These are phyloP conservation scores for Cantharis rustica DNA, from an alignment of 2,888 invertebrate species.

Conservation along the genomic window DNA sequence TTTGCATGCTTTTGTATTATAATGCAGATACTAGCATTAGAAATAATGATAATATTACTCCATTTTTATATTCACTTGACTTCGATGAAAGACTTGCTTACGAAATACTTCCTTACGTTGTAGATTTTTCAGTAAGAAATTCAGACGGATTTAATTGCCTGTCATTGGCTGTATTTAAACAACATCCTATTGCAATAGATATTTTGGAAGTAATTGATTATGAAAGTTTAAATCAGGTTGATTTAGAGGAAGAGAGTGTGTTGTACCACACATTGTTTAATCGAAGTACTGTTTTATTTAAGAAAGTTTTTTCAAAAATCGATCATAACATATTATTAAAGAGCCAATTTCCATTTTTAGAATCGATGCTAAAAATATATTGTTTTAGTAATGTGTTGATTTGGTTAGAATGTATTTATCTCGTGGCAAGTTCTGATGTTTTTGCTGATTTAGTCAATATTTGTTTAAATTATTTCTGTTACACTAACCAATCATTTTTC, in stretches of 20 bases:
- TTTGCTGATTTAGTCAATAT: not conserved
- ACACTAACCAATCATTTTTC: not conserved
- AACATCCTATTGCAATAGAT: conserved; percentile 34
- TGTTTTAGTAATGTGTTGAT: not conserved
- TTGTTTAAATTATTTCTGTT: not conserved
- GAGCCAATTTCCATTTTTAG: not conserved
- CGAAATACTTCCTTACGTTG: conserved; percentile 38
- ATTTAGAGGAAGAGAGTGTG: conserved; percentile 12
- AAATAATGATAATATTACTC: conserved; percentile 34
- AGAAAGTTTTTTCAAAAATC: conserved; percentile 1
- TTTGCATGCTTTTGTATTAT: conserved; percentile 44
- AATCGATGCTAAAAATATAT: not conserved
- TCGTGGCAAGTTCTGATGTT: conserved; percentile 8
- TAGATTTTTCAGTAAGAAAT: conserved; percentile 36
- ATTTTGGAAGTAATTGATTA: conserved; percentile 36
- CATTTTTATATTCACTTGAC: conserved; percentile 41
- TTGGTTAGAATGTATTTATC: conserved; percentile 21
- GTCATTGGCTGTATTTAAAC: conserved; percentile 34
- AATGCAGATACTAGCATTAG: conserved; percentile 39
- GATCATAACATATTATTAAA: not conserved
- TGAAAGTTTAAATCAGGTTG: conserved; percentile 36
- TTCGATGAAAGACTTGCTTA: conserved; percentile 32
- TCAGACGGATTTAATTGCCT: conserved; percentile 35
- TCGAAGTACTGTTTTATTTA: conserved; percentile 6
- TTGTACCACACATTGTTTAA: conserved; percentile 10